Evolutionary conservation across 1,140 invertebrate species (phyloP).

Genomic region (Drosophila saltans): DNA sequence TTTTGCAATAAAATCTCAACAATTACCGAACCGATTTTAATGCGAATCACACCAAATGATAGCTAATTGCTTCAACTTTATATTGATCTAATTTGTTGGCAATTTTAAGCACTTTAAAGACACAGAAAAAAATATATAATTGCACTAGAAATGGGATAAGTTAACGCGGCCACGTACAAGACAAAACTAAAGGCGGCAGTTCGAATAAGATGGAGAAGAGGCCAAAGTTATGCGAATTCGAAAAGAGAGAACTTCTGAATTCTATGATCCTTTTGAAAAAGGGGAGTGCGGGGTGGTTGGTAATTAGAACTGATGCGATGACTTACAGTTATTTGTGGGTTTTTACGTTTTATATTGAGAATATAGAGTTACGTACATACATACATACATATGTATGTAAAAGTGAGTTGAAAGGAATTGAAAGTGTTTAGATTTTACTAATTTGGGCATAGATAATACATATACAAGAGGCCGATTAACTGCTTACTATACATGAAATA

Average conservation of each 20-base stretch:
- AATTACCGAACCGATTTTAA: not conserved
- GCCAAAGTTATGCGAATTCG: not conserved
- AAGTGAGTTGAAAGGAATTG: too few species aligned
- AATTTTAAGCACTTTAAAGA: not conserved
- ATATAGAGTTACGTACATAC: too few species aligned
- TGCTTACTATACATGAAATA: too few species aligned
- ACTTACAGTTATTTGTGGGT: too few species aligned
- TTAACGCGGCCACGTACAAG: not conserved
- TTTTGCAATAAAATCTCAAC: not conserved
- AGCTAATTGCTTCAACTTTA: not conserved
- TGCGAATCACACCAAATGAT: not conserved
- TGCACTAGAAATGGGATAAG: not conserved
- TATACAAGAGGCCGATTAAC: too few species aligned
- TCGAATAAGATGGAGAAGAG: not conserved
- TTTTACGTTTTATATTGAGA: too few species aligned
- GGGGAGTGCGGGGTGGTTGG: too few species aligned
- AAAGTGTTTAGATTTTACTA: too few species aligned
- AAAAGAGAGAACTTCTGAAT: not conserved
- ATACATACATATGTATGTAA: too few species aligned
- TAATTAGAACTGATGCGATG: too few species aligned
- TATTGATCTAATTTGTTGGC: not conserved
- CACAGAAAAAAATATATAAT: not conserved
- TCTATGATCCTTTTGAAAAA: not conserved
- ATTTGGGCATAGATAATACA: too few species aligned
- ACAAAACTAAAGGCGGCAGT: not conserved